Conservation (phyloP, 2,797 vertebrate species). For the Galago senegalensis region DNA sequence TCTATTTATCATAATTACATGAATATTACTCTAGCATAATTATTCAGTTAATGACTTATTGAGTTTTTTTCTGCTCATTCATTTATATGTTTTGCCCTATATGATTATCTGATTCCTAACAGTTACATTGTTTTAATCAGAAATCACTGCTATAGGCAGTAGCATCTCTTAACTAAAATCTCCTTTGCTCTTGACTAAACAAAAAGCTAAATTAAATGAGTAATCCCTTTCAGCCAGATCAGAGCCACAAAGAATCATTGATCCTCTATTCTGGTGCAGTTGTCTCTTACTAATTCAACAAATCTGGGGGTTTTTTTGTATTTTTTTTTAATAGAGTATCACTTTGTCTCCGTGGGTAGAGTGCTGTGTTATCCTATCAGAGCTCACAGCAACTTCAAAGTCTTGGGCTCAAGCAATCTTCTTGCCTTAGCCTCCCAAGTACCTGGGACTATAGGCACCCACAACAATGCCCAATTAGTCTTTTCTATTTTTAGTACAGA, state of each 20-base stretch:
- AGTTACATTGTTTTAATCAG: background rate
- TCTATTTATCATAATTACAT: background rate
- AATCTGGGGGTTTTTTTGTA: background rate
- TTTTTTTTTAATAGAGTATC: no score
- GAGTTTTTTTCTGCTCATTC: background rate
- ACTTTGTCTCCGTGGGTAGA: no score
- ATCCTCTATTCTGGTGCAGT: background rate
- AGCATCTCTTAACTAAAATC: slow-evolving; percentile 1
- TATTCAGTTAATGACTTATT: background rate
- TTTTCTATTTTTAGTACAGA: no score
- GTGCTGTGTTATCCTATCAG: no score
- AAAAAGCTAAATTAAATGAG: slow-evolving; percentile 19
- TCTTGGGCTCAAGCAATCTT: no score
- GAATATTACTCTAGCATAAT: background rate
- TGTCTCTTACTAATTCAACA: background rate
- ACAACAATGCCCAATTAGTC: no score
- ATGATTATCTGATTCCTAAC: background rate
- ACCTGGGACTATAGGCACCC: no score
- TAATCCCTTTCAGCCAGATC: background rate
- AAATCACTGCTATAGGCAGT: background rate
- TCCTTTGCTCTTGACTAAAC: slow-evolving; percentile 44
- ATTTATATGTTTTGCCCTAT: background rate
- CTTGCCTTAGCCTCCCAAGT: no score
- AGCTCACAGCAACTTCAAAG: no score
- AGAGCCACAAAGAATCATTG: background rate